Percentiles rank a stretch among this genome's conserved stretches.
phyloP scores from a whole-genome alignment of 2,113 vertebrate genomes.

The Siniperca knerii region DNA sequence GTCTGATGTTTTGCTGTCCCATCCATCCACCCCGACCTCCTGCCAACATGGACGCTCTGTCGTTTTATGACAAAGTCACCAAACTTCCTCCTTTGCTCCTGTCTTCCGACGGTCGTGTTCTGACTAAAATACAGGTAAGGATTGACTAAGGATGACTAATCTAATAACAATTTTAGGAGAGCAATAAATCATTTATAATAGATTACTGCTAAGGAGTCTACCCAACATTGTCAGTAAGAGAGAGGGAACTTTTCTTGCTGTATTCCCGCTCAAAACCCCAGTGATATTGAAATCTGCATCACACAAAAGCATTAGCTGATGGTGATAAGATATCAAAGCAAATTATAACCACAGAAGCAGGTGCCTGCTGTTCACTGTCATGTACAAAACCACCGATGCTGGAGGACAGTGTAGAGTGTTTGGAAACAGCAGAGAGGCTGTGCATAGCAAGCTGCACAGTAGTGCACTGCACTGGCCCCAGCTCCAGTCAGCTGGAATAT shows the following conservation, averaged over 20 bases:
- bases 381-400: neutral
- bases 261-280: neutral
- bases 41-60: too few species aligned
- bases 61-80: too few species aligned
- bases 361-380: neutral
- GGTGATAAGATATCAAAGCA: neutral
- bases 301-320: neutral
- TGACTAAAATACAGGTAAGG: neutral
- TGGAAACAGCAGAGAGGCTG: slow-evolving; percentile 20
- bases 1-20: too few species aligned
- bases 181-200: neutral
- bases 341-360: neutral
- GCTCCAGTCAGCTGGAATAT: neutral
- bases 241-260: neutral
- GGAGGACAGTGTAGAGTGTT: neutral
- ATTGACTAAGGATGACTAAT: neutral
- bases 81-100: too few species aligned
- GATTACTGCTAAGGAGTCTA: neutral
- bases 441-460: slow-evolving; percentile 65
- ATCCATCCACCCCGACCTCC: too few species aligned
- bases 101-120: too few species aligned
- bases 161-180: neutral
- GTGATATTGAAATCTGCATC: neutral
- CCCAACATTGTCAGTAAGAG: neutral
- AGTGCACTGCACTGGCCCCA: slow-evolving; percentile 49